A percentile compares a stretch with the other conserved stretches of the same genome.
phyloP scores from a whole-genome alignment of 2,888 invertebrate species.

The Tenthredo distinguenda region DNA sequence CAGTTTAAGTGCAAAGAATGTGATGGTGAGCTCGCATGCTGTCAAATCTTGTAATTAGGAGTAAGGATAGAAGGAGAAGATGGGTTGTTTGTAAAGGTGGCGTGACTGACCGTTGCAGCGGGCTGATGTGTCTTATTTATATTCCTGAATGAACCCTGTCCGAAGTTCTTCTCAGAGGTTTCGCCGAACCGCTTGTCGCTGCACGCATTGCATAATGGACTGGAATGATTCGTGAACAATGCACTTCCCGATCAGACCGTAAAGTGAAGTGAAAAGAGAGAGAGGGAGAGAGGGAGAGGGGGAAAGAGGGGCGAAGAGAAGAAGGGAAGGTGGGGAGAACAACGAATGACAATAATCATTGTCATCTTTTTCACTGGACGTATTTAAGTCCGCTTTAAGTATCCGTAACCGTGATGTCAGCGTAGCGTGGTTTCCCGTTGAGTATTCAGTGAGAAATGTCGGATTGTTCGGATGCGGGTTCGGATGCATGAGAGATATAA shows the following conservation, averaged over 20 bases:
- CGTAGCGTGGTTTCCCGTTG: slow-evolving; percentile 16
- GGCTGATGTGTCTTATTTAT: neutral
- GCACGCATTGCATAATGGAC: slow-evolving; percentile 36
- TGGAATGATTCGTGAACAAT: slow-evolving; percentile 45
- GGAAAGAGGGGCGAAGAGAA: neutral
- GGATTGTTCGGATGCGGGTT: slow-evolving; percentile 47
- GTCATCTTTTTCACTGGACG: slow-evolving; percentile 55
- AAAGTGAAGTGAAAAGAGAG: neutral
- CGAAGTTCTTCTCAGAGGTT: neutral
- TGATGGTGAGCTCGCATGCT: slow-evolving; percentile 1
- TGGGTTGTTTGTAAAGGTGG: slow-evolving; percentile 25
- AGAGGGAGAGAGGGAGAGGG: neutral
- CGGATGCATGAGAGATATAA: slow-evolving; percentile 47
- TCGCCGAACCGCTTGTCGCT: neutral
- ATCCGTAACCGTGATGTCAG: neutral
- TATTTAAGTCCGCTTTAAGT: neutral
- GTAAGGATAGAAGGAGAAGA: neutral
- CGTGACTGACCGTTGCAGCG: neutral
- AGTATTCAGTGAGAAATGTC: slow-evolving; percentile 23
- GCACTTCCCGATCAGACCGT: slow-evolving; percentile 32
- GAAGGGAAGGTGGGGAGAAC: neutral
- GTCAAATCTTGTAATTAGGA: slow-evolving; percentile 24
- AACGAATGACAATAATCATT: neutral
- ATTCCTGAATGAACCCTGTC: slow-evolving; percentile 25
- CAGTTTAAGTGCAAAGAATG: slow-evolving; percentile 16